phyloP scores from a whole-genome alignment of 2,888 invertebrate genomes.

The Acholoe squamosa region DNA sequence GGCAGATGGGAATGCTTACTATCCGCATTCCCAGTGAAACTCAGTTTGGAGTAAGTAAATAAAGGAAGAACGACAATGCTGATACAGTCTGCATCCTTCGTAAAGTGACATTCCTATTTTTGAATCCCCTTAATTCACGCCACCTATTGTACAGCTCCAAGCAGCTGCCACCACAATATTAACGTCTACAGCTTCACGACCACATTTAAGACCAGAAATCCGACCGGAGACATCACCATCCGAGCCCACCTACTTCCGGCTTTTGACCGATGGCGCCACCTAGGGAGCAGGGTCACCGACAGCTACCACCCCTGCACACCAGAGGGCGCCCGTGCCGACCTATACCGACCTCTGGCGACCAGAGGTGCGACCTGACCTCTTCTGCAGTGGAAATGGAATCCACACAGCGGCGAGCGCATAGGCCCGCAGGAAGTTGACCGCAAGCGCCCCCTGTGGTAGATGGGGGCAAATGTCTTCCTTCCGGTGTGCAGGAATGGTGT shows the following conservation, averaged over 20 bases:
- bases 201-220: too few species aligned
- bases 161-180: too few species aligned
- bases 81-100: too few species aligned
- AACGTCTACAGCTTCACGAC: too few species aligned
- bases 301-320: background rate
- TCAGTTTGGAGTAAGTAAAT: too few species aligned
- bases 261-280: background rate
- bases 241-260: background rate
- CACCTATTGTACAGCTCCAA: too few species aligned
- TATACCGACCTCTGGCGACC: background rate
- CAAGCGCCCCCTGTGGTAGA: background rate
- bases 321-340: background rate
- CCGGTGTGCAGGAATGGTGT: background rate
- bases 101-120: too few species aligned
- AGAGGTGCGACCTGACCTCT: background rate
- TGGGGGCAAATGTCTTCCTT: slow-evolving; percentile 29
- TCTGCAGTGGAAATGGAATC: background rate
- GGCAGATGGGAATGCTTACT: too few species aligned
- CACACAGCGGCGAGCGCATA: background rate
- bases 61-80: too few species aligned
- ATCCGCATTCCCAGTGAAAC: too few species aligned
- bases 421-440: background rate
- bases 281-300: background rate
- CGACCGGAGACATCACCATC: background rate
- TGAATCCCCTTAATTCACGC: too few species aligned